phyloP scores from a whole-genome alignment of 2,113 vertebrate genomes.

The Motacilla alba region DNA sequence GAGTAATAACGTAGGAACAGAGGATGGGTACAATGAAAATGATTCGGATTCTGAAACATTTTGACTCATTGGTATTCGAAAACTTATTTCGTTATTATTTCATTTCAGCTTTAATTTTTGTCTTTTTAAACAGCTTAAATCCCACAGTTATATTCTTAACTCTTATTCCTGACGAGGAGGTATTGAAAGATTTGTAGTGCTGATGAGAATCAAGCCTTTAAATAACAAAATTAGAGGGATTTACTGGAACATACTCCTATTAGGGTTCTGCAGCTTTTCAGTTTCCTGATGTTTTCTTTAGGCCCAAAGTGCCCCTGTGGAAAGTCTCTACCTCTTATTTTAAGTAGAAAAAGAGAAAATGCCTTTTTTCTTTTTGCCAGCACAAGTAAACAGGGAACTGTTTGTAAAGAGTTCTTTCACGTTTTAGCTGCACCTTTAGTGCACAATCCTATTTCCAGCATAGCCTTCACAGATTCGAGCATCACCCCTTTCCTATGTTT shows the following conservation, averaged over 20 bases:
- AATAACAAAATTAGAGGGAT: slow-evolving; percentile 10
- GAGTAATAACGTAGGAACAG: slow-evolving; percentile 68
- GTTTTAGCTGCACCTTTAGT: slow-evolving; percentile 42
- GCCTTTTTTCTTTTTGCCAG: slow-evolving; percentile 65
- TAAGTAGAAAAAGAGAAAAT: slow-evolving; percentile 60
- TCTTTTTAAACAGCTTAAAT: slow-evolving; percentile 23
- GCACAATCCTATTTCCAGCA: slow-evolving; percentile 17
- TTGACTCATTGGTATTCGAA: slow-evolving; percentile 71
- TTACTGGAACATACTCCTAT: not conserved
- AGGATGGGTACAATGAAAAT: slow-evolving; percentile 86
- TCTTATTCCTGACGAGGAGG: slow-evolving; percentile 4
- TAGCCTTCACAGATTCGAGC: not conserved
- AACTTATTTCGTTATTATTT: not conserved
- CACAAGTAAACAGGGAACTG: slow-evolving; percentile 57
- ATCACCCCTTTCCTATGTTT: not conserved
- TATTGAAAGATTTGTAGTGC: not conserved
- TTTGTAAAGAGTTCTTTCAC: slow-evolving; percentile 18
- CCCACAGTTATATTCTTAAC: not conserved
- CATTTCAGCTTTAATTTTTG: not conserved
- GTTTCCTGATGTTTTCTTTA: slow-evolving; percentile 48
- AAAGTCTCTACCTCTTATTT: slow-evolving; percentile 77
- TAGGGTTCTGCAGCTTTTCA: slow-evolving; percentile 29
- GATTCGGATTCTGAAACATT: slow-evolving; percentile 94
- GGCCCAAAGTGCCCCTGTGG: slow-evolving; percentile 62
- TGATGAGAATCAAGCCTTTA: slow-evolving; percentile 3